Evolutionary conservation across 2,888 invertebrate genomes (phyloP).

Genomic region (Plebejus argus): DNA sequence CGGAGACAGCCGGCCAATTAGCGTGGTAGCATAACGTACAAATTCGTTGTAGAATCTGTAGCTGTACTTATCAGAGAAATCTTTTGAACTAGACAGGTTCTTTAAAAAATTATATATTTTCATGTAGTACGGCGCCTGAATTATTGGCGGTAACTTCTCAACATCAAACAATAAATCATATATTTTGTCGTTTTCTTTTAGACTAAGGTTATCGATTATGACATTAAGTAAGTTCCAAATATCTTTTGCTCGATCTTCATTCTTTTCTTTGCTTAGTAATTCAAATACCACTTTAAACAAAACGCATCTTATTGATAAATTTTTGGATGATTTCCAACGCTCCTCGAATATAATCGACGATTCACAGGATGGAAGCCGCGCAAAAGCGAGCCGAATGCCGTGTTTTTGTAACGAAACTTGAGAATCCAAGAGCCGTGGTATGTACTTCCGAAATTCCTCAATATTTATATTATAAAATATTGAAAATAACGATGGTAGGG

Average conservation of each 20-base stretch:
- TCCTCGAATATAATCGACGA: constrained; percentile 51
- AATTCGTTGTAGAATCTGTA: constrained; percentile 42
- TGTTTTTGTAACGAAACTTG: constrained; percentile 67
- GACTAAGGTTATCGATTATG: constrained; percentile 58
- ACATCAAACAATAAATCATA: constrained; percentile 52
- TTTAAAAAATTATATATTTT: constrained; percentile 57
- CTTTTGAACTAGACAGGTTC: constrained; percentile 45
- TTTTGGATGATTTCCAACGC: constrained; percentile 58
- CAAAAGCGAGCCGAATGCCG: constrained; percentile 57
- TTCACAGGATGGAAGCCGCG: constrained; percentile 51
- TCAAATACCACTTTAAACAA: constrained; percentile 56
- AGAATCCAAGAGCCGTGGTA: constrained; percentile 53
- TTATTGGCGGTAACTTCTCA: constrained; percentile 48
- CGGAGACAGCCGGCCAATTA: constrained; percentile 53
- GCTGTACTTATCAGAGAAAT: constrained; percentile 44
- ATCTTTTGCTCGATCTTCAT: constrained; percentile 46
- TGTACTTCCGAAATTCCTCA: constrained; percentile 46
- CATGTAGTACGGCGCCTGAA: constrained; percentile 53
- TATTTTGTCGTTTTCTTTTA: constrained; percentile 57
- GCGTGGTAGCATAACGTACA: constrained; percentile 46
- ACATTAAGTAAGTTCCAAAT: constrained; percentile 55
- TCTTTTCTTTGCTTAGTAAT: constrained; percentile 54
- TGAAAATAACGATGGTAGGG: constrained; percentile 60
- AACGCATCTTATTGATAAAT: constrained; percentile 58
- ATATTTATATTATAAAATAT: constrained; percentile 58